Evolutionary conservation across 2,888 invertebrate species (phyloP).

Genomic region (Cacoxenus indagator): DNA sequence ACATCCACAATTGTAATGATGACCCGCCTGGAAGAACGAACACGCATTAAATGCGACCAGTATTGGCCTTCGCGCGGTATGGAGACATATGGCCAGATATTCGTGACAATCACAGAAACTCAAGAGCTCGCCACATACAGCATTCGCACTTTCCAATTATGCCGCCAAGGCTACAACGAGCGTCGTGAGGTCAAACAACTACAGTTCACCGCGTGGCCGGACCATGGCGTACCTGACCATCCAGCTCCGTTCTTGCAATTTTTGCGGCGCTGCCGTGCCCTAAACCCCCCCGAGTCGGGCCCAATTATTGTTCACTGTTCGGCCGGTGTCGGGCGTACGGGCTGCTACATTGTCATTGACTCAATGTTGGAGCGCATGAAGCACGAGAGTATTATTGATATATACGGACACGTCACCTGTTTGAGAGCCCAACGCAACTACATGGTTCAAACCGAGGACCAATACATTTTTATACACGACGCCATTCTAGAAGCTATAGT

Average conservation of each 20-base stretch:
- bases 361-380: constrained; percentile 98
- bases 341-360: constrained; percentile 99
- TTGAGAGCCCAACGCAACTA: constrained; percentile 98
- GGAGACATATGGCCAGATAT: constrained; percentile 95
- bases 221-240: constrained; percentile 99
- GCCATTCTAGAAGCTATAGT: constrained; percentile 96
- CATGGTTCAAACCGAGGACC: constrained; percentile 99
- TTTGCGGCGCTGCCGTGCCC: constrained; percentile 89
- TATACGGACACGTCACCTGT: constrained; percentile 99
- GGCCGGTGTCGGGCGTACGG: constrained; percentile 92
- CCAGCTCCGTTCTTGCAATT: constrained; percentile 99
- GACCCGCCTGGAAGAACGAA: constrained; percentile 97
- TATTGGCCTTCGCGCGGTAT: constrained; percentile 98
- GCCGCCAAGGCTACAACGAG: constrained; percentile 84
- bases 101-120: constrained; percentile 93
- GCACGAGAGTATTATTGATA: constrained; percentile 98
- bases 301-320: constrained; percentile 96
- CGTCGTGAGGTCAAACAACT: constrained; percentile 96
- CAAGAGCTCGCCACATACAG: constrained; percentile 98
- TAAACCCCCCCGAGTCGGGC: constrained; percentile 93
- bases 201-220: constrained; percentile 99
- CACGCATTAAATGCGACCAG: constrained; percentile 96
- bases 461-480: constrained; percentile 99
- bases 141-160: constrained; percentile 95
- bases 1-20: constrained; percentile 98